phyloP scores from a whole-genome alignment of 2,888 invertebrate species.

The Oscheius onirici region DNA sequence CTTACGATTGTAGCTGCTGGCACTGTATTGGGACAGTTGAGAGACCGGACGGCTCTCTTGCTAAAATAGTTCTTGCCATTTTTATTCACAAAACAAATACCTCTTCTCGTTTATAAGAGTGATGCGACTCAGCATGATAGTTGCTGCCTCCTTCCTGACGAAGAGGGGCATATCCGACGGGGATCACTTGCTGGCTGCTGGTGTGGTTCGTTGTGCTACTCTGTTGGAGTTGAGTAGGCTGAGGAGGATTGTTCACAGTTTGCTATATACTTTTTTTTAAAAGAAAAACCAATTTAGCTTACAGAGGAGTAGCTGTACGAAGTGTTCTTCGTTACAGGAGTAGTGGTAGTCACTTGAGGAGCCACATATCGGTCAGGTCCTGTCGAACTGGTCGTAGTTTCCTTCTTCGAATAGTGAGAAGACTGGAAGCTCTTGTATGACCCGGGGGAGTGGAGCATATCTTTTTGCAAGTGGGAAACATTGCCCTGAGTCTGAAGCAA shows the following conservation, averaged over 20 bases:
- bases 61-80: conserved; percentile 18
- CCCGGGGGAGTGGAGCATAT: conserved; percentile 21
- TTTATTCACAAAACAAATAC: neutral
- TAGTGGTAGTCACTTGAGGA: conserved; percentile 39
- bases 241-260: conserved; percentile 29
- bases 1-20: conserved; percentile 49
- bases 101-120: conserved; percentile 25
- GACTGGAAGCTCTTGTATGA: conserved; percentile 35
- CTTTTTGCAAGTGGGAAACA: neutral
- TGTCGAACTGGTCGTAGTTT: conserved; percentile 38
- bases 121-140: conserved; percentile 22
- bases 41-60: conserved; percentile 54
- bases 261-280: neutral
- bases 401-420: conserved; percentile 34
- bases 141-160: conserved; percentile 1
- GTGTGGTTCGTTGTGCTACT: conserved; percentile 41
- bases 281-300: neutral
- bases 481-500: conserved; percentile 18
- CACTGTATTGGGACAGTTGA: conserved; percentile 52
- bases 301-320: conserved; percentile 53
- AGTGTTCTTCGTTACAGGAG: conserved; percentile 44
- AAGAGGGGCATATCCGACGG: conserved; percentile 15
- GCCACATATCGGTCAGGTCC: neutral
- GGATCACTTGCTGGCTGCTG: conserved; percentile 14
- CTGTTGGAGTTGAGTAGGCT: conserved; percentile 42